Evolutionary conservation across 64 coral and sea anemone genomes (phyloP).

Genomic region (Stylophora pistillata): DNA sequence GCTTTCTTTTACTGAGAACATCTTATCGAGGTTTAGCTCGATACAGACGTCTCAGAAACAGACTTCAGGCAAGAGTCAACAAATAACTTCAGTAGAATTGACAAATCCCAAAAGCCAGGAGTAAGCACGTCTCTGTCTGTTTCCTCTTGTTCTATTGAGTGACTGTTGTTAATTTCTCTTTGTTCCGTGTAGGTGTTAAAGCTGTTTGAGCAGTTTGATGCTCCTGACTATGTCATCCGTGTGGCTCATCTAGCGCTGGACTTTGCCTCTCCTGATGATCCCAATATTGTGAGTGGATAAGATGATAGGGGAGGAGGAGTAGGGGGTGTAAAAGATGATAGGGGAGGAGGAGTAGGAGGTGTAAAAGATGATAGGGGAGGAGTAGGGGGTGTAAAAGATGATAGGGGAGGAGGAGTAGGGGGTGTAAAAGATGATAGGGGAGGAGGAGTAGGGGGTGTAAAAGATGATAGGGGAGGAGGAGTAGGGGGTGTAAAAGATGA

Average conservation of each 20-base stretch:
- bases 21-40: no score
- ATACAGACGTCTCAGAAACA: no score
- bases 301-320: background rate
- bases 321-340: background rate
- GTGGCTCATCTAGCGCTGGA: constrained; percentile 81
- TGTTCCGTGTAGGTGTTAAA: constrained; percentile 74
- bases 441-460: background rate
- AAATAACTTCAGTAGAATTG: no score
- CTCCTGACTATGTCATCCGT: constrained; percentile 79
- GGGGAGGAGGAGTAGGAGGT: background rate
- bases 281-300: constrained; percentile 80
- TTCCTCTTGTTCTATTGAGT: background rate
- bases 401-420: background rate
- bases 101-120: no score
- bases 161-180: background rate
- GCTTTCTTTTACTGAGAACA: no score
- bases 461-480: no score
- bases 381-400: constrained; percentile 19
- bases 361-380: no score
- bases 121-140: no score
- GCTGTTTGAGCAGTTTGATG: constrained; percentile 97
- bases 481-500: constrained; percentile 10
- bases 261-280: constrained; percentile 63
- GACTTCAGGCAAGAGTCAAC: no score
- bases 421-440: background rate